A percentile compares a stretch with the other conserved stretches of the same genome.
These are phyloP conservation scores for Fopius arisanus DNA, from an alignment of 1,140 invertebrate genomes.

Conservation along the genomic window DNA sequence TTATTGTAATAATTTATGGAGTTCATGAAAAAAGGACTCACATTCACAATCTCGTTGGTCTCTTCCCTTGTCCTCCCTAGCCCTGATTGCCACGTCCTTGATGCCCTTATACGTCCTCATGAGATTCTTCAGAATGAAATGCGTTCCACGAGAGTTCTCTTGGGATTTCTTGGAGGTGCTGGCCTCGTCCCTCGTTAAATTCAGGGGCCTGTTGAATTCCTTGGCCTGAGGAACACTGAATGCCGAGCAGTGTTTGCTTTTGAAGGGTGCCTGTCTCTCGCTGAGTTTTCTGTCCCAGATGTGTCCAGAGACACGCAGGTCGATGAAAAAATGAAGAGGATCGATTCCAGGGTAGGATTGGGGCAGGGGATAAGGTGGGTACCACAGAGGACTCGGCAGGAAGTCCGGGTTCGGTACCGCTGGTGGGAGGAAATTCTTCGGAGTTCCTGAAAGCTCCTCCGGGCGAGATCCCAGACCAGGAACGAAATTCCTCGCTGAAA, in stretches of 20 bases:
- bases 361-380: constrained; percentile 74
- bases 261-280: constrained; percentile 51
- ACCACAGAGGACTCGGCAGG: constrained; percentile 76
- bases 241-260: constrained; percentile 62
- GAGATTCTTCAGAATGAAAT: constrained; percentile 63
- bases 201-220: constrained; percentile 51
- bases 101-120: constrained; percentile 44
- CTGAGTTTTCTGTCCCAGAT: constrained; percentile 76
- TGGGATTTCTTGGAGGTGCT: constrained; percentile 36
- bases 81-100: constrained; percentile 27
- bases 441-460: not conserved
- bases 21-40: constrained; percentile 7
- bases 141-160: constrained; percentile 54
- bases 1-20: no score
- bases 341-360: constrained; percentile 76
- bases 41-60: not conserved
- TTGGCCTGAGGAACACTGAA: constrained; percentile 64
- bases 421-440: constrained; percentile 48
- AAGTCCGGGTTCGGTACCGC: constrained; percentile 48
- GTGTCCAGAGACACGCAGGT: constrained; percentile 79
- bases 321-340: constrained; percentile 83
- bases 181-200: constrained; percentile 52
- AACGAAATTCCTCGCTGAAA: constrained; percentile 58
- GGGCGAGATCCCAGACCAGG: not conserved
- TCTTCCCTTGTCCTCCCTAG: constrained; percentile 23